Base-by-base conservation (phyloP, 2,888 invertebrate species). In the Pseudococcus jackbeardsleyi region DNA sequence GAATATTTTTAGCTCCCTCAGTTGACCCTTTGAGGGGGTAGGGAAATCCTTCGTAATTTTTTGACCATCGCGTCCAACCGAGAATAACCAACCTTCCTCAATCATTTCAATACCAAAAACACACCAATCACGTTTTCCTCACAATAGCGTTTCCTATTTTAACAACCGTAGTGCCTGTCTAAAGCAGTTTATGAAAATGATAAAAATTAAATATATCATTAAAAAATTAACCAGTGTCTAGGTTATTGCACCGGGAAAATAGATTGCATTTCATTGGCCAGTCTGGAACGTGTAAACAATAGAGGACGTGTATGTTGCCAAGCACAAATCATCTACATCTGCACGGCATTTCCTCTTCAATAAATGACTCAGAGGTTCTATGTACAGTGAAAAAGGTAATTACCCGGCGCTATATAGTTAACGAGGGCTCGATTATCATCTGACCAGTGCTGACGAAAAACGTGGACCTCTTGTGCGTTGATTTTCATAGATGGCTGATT, bases 401-500 rank as follows among this genome's bases (percentile, higher is more conserved):
- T 79, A 79, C 79, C 79, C 12, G 79, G 79, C 79, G 79, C 79
- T 79, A 79, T 42, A 77, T 26, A 59, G 8, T 42, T 79, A 79
- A 72, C 68, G 68, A 72, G 68, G n/a, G 42, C 79, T 79, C 79
- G 79, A 79, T 79, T 79, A 79, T 79, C 79, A 79, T 79, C 42
- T 79, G 79, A 79, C 79, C 79, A 46, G n/a, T 42, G 79, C 79
- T 42, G 68, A 72, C 68, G 68, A 33, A 72, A 72, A 72, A 72
- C 68, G 11, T 26, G 68, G 79, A 79, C 79, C 79, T 79, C 79
- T 79, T 33, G 26, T 42, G 42, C 79, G 79, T 79, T 79, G 42
- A 79, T 79, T 79, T 77, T 79, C 79, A 79, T 79, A 79, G n/a
- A n/a, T 79, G 79, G 79, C 79, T 79, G 79, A 79, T 79, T 42